phyloP scores from a whole-genome alignment of 2,113 vertebrate species.

The Aphelocoma coerulescens region DNA sequence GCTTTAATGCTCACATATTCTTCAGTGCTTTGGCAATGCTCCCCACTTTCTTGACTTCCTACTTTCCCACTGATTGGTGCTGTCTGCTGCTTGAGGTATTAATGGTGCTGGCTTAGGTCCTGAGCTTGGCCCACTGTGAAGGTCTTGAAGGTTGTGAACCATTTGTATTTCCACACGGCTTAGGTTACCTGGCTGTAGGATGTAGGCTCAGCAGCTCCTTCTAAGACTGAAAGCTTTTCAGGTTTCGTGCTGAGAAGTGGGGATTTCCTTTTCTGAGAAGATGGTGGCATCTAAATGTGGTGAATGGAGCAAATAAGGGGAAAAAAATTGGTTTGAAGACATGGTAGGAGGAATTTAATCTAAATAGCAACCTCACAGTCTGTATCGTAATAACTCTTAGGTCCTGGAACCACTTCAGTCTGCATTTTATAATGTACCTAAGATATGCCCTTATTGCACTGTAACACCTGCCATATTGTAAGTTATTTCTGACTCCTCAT shows the following conservation, averaged over 20 bases:
- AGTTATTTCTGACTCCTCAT: constrained; percentile 62
- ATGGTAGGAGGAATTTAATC: background rate
- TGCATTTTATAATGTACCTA: constrained; percentile 24
- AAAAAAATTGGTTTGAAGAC: background rate
- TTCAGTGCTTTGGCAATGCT: background rate
- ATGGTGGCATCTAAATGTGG: background rate
- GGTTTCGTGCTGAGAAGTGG: background rate
- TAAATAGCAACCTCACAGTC: background rate
- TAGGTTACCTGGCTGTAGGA: background rate
- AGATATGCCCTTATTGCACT: constrained; percentile 46
- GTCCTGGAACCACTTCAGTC: constrained; percentile 26
- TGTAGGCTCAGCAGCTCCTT: background rate
- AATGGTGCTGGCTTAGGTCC: background rate
- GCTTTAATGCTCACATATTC: background rate
- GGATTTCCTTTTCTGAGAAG: background rate
- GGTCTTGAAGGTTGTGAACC: background rate
- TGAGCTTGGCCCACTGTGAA: background rate
- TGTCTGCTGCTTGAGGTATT: background rate
- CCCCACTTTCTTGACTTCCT: background rate
- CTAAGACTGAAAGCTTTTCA: constrained; percentile 17
- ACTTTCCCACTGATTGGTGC: background rate
- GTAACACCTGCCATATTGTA: constrained; percentile 48
- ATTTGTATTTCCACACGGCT: background rate
- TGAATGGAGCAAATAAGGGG: background rate
- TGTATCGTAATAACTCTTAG: background rate